Evolutionary conservation across 1,140 invertebrate genomes (phyloP).

Genomic region (Charaxes varanes): DNA sequence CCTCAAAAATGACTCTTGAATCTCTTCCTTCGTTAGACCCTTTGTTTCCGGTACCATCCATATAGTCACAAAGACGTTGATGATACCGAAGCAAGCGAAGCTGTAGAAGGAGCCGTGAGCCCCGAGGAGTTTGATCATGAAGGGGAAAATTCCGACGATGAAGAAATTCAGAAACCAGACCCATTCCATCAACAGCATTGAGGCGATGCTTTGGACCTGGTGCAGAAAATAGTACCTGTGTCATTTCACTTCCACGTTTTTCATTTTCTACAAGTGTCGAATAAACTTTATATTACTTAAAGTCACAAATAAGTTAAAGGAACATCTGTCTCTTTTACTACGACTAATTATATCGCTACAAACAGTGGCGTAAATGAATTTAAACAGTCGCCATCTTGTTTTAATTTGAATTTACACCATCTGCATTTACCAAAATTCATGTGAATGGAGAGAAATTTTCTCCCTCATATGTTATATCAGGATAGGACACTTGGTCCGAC

Average conservation of each 20-base stretch:
- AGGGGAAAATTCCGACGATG: conserved; percentile 44
- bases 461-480: no score
- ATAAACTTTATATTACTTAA: conserved; percentile 1
- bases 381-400: no score
- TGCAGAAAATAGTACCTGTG: conserved; percentile 9
- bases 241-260: neutral
- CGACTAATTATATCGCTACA: no score
- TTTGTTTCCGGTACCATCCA: conserved; percentile 84
- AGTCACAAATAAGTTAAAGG: neutral
- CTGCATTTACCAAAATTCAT: no score
- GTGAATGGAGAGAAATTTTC: no score
- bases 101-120: conserved; percentile 48
- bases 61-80: conserved; percentile 75
- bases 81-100: conserved; percentile 40
- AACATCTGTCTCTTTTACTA: no score
- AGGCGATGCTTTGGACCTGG: conserved; percentile 56
- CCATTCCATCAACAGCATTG: conserved; percentile 49
- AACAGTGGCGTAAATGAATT: no score
- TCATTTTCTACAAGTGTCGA: no score
- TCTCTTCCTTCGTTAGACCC: conserved; percentile 81
- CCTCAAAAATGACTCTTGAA: conserved; percentile 61
- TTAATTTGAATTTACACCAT: no score
- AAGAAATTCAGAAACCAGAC: conserved; percentile 59
- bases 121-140: conserved; percentile 35
- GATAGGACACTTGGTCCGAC: no score